phyloP scores from a whole-genome alignment of 2,113 vertebrate genomes.

The Sinocyclocheilus anophthalmus region DNA sequence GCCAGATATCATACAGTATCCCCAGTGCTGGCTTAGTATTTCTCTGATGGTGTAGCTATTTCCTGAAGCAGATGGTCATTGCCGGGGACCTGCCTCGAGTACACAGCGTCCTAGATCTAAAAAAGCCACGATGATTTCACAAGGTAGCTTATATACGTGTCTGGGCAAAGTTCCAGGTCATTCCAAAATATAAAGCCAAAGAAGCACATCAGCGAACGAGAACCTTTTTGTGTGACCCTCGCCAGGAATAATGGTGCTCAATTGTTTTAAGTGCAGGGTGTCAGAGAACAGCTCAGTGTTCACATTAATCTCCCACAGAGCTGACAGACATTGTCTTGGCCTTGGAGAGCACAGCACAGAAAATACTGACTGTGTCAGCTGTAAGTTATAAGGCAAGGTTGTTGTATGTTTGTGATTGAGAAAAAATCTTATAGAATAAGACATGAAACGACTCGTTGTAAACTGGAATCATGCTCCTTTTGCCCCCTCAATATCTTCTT shows the following conservation, averaged over 20 bases:
- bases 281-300: conserved; percentile 3
- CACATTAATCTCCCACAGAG: conserved; percentile 8
- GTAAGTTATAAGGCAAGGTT: neutral
- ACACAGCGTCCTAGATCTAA: conserved; percentile 47
- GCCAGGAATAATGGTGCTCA: conserved; percentile 14
- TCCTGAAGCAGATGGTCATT: conserved; percentile 35
- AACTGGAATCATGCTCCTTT: too few species aligned
- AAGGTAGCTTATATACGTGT: conserved; percentile 18
- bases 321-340: conserved; percentile 7
- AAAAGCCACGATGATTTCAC: conserved; percentile 25
- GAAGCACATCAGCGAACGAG: neutral
- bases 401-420: neutral
- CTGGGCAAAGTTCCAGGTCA: conserved; percentile 32
- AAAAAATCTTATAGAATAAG: neutral
- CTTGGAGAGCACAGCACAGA: neutral
- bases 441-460: neutral
- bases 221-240: conserved; percentile 4
- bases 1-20: conserved; percentile 3
- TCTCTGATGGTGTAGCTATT: neutral
- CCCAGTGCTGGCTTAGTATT: neutral
- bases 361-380: neutral
- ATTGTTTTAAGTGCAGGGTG: conserved; percentile 36
- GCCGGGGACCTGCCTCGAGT: neutral
- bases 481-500: too few species aligned
- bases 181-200: neutral